A percentile compares a stretch with the other conserved stretches of the same genome.
Evolutionary conservation across 2,797 vertebrate genomes (phyloP).

Genomic region (Rhinichthys osculus): DNA sequence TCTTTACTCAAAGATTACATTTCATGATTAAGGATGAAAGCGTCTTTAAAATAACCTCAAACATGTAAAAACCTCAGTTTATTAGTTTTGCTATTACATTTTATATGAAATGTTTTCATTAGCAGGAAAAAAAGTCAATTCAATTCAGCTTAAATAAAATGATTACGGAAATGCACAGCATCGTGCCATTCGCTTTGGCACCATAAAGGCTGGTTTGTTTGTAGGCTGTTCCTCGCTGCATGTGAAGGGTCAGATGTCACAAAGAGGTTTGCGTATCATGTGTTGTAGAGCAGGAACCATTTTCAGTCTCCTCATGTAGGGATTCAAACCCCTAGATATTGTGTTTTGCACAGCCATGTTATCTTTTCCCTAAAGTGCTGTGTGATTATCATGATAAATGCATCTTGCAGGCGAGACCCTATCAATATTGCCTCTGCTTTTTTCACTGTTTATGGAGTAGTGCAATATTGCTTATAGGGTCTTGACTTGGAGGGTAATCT

Average conservation of each 20-base stretch:
- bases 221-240: neutral
- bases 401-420: constrained; percentile 89
- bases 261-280: constrained; percentile 32
- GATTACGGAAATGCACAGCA: neutral
- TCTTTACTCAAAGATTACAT: neutral
- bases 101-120: neutral
- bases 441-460: constrained; percentile 86
- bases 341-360: neutral
- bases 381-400: constrained; percentile 11
- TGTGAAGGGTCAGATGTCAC: constrained; percentile 33
- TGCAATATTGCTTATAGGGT: constrained; percentile 99
- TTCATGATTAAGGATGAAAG: neutral
- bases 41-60: neutral
- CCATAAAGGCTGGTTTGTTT: constrained; percentile 16
- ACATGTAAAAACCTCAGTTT: neutral
- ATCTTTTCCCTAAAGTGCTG: constrained; percentile 23
- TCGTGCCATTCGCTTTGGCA: neutral
- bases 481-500: constrained; percentile 85
- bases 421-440: constrained; percentile 98
- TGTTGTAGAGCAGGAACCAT: constrained; percentile 16
- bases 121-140: neutral
- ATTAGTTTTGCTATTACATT: neutral
- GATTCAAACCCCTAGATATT: neutral
- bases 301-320: constrained; percentile 2
- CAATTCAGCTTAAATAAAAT: neutral